Evolutionary conservation across 2,888 invertebrate species (phyloP).

Genomic region (Hirtodrosophila duncani): DNA sequence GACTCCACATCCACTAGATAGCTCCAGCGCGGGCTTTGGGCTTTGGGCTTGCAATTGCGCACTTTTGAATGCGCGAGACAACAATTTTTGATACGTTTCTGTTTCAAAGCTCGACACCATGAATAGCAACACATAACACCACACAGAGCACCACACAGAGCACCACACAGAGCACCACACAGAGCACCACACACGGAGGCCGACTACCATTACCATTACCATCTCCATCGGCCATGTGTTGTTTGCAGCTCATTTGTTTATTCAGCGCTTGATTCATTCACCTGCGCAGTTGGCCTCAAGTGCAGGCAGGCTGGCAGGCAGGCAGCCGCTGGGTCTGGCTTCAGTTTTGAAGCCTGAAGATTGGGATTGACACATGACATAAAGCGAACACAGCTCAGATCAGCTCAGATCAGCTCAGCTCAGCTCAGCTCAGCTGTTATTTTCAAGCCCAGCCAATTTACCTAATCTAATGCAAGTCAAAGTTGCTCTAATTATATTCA

Average conservation of each 20-base stretch:
- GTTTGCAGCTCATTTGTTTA: constrained; percentile 56
- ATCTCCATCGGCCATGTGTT: constrained; percentile 16
- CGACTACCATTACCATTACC: constrained; percentile 21
- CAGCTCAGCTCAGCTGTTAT: constrained; percentile 2
- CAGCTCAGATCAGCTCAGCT: constrained; percentile 25
- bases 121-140: constrained; percentile 9
- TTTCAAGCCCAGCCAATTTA: constrained; percentile 14
- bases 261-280: constrained; percentile 56
- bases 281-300: constrained; percentile 37
- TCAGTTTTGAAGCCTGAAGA: constrained; percentile 20
- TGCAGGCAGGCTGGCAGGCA: constrained; percentile 27
- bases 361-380: constrained; percentile 67
- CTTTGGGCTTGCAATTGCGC: constrained; percentile 68
- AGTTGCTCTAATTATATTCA: constrained; percentile 23
- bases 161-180: no score
- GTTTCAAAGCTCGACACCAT: constrained; percentile 20
- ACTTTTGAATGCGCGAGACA: constrained; percentile 57
- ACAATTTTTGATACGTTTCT: constrained; percentile 49
- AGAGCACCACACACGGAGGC: constrained; percentile 42
- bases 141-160: constrained; percentile 10
- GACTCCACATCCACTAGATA: constrained; percentile 43
- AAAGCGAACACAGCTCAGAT: constrained; percentile 11
- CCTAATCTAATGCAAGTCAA: not conserved
- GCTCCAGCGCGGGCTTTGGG: no score
- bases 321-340: constrained; percentile 12